Evolutionary conservation across 53 echinoderm and acorn worm genomes (phyloP).

Genomic region (Echinometra lucunter): DNA sequence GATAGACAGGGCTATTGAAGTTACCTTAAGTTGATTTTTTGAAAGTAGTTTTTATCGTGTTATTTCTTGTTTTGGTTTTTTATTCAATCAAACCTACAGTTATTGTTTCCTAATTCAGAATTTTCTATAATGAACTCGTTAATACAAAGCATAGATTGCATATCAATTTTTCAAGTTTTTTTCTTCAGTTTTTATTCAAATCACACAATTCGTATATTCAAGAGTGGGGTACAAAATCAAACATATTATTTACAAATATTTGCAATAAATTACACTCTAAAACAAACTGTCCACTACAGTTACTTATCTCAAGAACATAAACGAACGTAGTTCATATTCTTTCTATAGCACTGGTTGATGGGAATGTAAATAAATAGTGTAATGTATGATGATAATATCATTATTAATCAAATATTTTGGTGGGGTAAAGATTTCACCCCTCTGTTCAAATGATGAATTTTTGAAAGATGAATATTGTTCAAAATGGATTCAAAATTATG

Average conservation of each 20-base stretch:
- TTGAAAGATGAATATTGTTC: neutral
- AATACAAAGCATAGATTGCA: neutral
- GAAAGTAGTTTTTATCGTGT: no score
- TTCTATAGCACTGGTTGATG: neutral
- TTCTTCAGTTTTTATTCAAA: constrained; percentile 54
- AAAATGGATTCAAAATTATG: neutral
- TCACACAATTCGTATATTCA: constrained; percentile 48
- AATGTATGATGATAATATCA: neutral
- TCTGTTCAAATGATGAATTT: neutral
- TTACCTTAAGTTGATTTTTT: no score
- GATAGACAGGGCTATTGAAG: no score
- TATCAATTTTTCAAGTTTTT: neutral
- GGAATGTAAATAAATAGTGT: neutral
- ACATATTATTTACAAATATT: constrained; percentile 67
- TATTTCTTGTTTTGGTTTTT: no score
- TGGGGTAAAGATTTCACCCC: neutral
- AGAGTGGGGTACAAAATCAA: constrained; percentile 66
- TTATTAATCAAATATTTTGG: neutral
- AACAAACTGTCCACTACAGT: neutral
- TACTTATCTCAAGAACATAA: neutral
- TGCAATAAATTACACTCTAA: constrained; percentile 57
- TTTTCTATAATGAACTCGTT: neutral
- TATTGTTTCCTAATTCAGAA: no score
- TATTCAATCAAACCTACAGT: no score
- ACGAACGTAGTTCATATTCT: neutral